phyloP scores from a whole-genome alignment of 2,888 invertebrate genomes.

The Campoplex nolae region DNA sequence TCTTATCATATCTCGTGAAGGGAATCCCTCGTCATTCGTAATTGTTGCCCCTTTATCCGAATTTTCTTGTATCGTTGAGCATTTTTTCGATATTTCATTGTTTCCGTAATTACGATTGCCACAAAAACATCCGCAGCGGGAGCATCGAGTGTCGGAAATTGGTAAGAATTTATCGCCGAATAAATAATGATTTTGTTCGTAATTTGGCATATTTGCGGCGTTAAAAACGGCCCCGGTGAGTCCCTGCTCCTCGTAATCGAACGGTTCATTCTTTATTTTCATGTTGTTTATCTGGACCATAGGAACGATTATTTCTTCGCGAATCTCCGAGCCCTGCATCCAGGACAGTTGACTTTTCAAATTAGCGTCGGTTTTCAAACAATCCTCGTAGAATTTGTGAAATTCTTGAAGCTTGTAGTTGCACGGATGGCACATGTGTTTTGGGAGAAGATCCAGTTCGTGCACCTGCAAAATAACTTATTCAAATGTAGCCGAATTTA shows the following conservation, averaged over 20 bases:
- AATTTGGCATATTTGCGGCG: slow-evolving; percentile 70
- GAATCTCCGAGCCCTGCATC: slow-evolving; percentile 76
- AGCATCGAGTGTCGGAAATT: slow-evolving; percentile 47
- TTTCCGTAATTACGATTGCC: slow-evolving; percentile 67
- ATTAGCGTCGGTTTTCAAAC: slow-evolving; percentile 78
- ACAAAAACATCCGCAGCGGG: slow-evolving; percentile 72
- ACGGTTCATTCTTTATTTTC: slow-evolving; percentile 79
- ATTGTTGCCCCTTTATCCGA: background rate
- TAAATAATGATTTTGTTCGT: slow-evolving; percentile 51
- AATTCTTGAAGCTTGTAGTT: slow-evolving; percentile 82
- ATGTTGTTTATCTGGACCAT: slow-evolving; percentile 82
- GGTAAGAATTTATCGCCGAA: slow-evolving; percentile 61
- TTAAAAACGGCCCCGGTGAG: slow-evolving; percentile 28
- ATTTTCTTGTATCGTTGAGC: background rate
- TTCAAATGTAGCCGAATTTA: background rate
- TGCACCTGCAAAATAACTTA: slow-evolving; percentile 76
- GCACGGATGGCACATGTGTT: slow-evolving; percentile 82
- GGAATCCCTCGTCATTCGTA: background rate
- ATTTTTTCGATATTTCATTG: slow-evolving; percentile 3
- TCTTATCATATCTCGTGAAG: slow-evolving; percentile 36
- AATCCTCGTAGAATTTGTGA: slow-evolving; percentile 80
- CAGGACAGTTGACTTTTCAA: slow-evolving; percentile 81
- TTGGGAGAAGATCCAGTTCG: slow-evolving; percentile 82
- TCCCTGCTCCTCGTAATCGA: slow-evolving; percentile 69
- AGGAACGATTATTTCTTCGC: slow-evolving; percentile 73